phyloP scores from a whole-genome alignment of 2,113 vertebrate genomes.

The Grus americana region DNA sequence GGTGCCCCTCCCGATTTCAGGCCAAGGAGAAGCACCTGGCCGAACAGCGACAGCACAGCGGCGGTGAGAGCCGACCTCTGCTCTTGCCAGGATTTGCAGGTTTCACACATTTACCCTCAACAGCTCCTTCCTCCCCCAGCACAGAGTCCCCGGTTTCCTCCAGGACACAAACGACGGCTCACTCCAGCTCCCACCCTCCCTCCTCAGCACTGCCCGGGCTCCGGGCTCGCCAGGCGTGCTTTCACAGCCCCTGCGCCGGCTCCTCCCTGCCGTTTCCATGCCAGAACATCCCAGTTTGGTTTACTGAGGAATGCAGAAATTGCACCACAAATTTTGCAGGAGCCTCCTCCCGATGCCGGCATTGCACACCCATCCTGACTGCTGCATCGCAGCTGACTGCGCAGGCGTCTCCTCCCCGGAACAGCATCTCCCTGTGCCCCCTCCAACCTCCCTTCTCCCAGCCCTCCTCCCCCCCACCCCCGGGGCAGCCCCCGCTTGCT shows the following conservation, averaged over 20 bases:
- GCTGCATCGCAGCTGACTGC: neutral
- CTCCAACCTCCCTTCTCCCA: neutral
- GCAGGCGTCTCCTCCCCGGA: fast-evolving
- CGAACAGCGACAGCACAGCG: neutral
- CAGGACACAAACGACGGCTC: too few relatives aligned
- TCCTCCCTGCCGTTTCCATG: neutral
- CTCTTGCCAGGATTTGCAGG: neutral
- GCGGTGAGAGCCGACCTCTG: neutral
- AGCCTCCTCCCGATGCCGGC: fast-evolving
- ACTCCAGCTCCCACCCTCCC: neutral
- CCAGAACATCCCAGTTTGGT: neutral
- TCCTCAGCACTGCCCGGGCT: neutral
- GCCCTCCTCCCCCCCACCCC: neutral
- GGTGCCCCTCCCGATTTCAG: neutral
- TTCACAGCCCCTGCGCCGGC: neutral
- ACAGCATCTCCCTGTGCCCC: fast-evolving
- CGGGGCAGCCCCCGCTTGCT: too few relatives aligned
- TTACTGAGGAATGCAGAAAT: neutral
- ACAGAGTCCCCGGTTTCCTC: fast-evolving
- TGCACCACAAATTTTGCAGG: too few relatives aligned
- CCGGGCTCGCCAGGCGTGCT: neutral
- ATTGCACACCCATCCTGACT: fast-evolving
- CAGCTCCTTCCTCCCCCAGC: neutral
- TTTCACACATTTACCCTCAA: neutral
- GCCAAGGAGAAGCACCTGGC: fast-evolving